Percentiles rank a stretch among this genome's conserved stretches.
phyloP scores from a whole-genome alignment of 2,888 invertebrate genomes.

The Trilocha varians region DNA sequence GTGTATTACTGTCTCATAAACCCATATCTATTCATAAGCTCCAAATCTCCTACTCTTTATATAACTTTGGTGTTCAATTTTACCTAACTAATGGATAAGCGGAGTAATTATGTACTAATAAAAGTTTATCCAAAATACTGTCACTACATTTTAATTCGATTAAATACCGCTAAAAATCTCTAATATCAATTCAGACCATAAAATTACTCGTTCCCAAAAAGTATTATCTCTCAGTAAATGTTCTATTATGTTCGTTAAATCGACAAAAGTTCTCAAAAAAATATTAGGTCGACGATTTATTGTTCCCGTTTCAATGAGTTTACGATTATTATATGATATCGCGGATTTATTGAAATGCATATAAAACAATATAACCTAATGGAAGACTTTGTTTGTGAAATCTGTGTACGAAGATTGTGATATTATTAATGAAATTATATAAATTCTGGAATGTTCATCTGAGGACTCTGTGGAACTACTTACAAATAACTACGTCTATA shows the following conservation, averaged over 20 bases:
- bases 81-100: constrained; percentile 62
- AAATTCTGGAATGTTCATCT: constrained; percentile 43
- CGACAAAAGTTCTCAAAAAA: constrained; percentile 47
- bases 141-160: constrained; percentile 49
- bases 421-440: constrained; percentile 18
- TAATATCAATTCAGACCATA: constrained; percentile 49
- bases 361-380: constrained; percentile 55
- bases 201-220: constrained; percentile 29
- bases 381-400: constrained; percentile 61
- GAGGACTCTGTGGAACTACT: neutral
- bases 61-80: constrained; percentile 63
- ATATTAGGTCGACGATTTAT: constrained; percentile 51
- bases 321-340: no score
- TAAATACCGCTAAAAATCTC: constrained; percentile 61
- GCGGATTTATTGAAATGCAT: constrained; percentile 21
- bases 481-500: neutral
- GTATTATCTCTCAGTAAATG: constrained; percentile 25
- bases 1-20: constrained; percentile 22
- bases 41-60: constrained; percentile 46
- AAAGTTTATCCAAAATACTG: constrained; percentile 66
- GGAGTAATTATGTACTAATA: constrained; percentile 42
- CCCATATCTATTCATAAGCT: constrained; percentile 52
- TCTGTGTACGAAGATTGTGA: constrained; percentile 29
- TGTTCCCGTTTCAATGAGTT: constrained; percentile 61
- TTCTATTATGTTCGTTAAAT: constrained; percentile 20